A percentile compares a stretch with the other conserved stretches of the same genome.
Evolutionary conservation across 2,113 vertebrate genomes (phyloP).

Genomic region (Furnarius figulus): DNA sequence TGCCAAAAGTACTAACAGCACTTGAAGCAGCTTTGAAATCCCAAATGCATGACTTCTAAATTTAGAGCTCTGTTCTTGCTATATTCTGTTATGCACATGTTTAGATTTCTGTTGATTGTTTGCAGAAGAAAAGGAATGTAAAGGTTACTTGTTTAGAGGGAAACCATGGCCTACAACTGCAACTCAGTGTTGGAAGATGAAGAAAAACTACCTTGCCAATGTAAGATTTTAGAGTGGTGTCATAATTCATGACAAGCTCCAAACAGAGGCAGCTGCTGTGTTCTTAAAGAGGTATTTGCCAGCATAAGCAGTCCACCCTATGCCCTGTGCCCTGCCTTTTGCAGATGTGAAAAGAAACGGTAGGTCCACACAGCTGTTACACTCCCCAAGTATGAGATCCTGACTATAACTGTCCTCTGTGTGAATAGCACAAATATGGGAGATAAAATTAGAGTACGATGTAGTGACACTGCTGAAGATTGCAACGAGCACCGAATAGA

Average conservation of each 20-base stretch:
- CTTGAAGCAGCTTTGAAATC: constrained; percentile 67
- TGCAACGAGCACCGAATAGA: background rate
- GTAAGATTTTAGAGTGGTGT: background rate
- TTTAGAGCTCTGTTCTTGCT: constrained; percentile 60
- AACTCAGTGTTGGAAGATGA: background rate
- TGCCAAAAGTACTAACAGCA: constrained; percentile 67
- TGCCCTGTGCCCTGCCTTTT: background rate
- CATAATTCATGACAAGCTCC: background rate
- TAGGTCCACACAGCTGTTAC: background rate
- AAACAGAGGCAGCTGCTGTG: background rate
- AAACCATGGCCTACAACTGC: background rate
- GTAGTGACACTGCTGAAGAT: background rate
- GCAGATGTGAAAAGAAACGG: background rate
- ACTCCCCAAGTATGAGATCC: background rate
- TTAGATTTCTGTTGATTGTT: constrained; percentile 63
- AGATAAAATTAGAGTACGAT: background rate
- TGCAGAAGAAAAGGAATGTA: constrained; percentile 59
- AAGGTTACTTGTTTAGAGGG: constrained; percentile 31
- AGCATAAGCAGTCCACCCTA: background rate
- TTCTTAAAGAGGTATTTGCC: background rate
- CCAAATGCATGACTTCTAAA: constrained; percentile 57
- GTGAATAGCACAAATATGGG: background rate
- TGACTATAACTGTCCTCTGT: background rate
- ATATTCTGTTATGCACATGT: constrained; percentile 68
- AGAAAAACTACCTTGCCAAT: background rate